Evolutionary conservation across 2,888 invertebrate species (phyloP), one percentile per base, ranked within the genome.

Genomic region (Azorinus chamasolen): DNA sequence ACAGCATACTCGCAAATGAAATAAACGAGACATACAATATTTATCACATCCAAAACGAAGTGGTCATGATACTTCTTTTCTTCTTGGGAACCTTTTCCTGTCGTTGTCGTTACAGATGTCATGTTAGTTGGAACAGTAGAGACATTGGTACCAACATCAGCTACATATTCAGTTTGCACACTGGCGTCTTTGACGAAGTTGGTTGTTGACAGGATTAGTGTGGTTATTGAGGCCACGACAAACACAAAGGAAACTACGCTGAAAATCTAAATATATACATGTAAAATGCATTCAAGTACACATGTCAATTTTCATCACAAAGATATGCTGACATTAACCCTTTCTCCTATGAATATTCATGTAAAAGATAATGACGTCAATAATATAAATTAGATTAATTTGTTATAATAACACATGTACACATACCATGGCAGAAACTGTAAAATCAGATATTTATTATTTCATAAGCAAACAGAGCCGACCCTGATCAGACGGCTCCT

Each of bases 221-320:
- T 78, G 20, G 83, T 62, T 0, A 87, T 85, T 2, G 86, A 83
- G 1, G 84, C 25, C 0, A 83, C 24, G 4, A 87, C 83, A 16
- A 87, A 79, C 14, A 79, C 14, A 8, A 87, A 48, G 5, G 86
- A 81, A 0, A 83, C 27, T n/a, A 72, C 53, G 1, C 83, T 82
- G 46, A 83, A 82, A 6, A 83, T 50, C 83, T 85, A 74, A 48
- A 84, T 83, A 20, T 14, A 48, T 63, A 57, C 63, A 41, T n/a
- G n/a, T n/a, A n/a, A n/a, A n/a, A n/a, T n/a, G n/a, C n/a, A n/a
- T n/a, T n/a, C n/a, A n/a, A n/a, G n/a, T n/a, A n/a, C n/a, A n/a
- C n/a, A n/a, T n/a, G n/a, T n/a, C n/a, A n/a, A n/a, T n/a, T n/a
- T n/a, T n/a, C n/a, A n/a, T n/a, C n/a, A n/a, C n/a, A n/a, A n/a